Evolutionary conservation across 2,113 vertebrate species (phyloP).

Genomic region (Pituophis catenifer): DNA sequence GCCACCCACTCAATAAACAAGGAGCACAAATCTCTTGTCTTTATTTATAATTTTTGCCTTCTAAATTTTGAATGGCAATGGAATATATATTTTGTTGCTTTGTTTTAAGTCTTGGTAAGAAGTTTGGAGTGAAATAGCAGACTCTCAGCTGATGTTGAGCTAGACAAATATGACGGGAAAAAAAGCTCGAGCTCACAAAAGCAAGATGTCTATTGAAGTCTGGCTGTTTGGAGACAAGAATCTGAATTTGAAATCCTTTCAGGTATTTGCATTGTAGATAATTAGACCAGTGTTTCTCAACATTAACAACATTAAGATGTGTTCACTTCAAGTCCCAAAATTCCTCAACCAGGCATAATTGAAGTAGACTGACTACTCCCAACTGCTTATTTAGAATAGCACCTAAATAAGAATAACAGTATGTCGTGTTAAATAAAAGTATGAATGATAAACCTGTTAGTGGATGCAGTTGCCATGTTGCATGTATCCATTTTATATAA

Average conservation of each 20-base stretch:
- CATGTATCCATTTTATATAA: neutral
- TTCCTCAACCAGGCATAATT: neutral
- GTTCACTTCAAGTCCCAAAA: neutral
- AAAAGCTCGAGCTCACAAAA: neutral
- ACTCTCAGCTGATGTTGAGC: neutral
- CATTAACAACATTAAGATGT: neutral
- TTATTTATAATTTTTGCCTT: neutral
- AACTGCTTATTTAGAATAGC: conserved; percentile 53
- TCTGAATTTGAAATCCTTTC: conserved; percentile 35
- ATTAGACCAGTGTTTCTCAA: conserved; percentile 16
- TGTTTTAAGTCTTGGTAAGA: neutral
- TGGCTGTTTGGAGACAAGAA: conserved; percentile 25
- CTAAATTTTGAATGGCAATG: neutral
- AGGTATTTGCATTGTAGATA: conserved; percentile 49
- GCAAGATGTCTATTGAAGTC: conserved; percentile 14
- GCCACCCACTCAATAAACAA: neutral
- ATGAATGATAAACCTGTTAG: conserved; percentile 15
- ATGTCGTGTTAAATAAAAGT: conserved; percentile 17
- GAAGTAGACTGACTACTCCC: conserved; percentile 44
- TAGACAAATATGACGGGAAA: neutral
- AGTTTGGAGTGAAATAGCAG: neutral
- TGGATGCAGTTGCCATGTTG: neutral
- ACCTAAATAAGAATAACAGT: conserved; percentile 41
- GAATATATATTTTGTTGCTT: neutral
- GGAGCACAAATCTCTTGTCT: neutral